Base-by-base conservation (phyloP, 2,888 invertebrate genomes). In the Pristionchus mayeri region DNA sequence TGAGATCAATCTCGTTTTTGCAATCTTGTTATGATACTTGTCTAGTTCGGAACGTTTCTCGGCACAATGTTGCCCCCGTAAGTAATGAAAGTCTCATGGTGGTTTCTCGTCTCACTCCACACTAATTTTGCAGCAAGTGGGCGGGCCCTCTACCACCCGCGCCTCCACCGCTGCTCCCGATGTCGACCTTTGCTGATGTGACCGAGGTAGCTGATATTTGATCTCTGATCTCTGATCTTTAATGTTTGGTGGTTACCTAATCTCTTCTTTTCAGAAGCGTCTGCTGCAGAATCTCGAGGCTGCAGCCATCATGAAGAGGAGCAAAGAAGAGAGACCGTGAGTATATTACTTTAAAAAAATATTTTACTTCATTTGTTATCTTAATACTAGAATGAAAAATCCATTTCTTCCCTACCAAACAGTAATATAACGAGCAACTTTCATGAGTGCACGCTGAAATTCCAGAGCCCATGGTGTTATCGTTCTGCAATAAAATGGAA, bases 111-210 rank as follows among this genome's bases (percentile, higher is more conserved):
- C n/a, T 54, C 21, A 21, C 54, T 21, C 21, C 16, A 4, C n/a
- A 54, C 54, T 54, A 54, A 54, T 54, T 54, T 60, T 57, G 24
- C 57, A 57, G 54, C 48, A 82, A 48, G 48, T 82, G 81, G 81
- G 13, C n/a, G 9, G 81, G 81, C n/a, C 34, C 63, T 0, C 81
- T 82, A 16, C 81, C 81, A 2, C 63, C 81, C 4, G 18, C 60
- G 16, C 81, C 81, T 1, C 63, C 63, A n/a, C 63, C 27, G 24
- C 81, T 82, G 63, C 63, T 37, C 13, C 30, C 81, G 30, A 48
- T 82, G 63, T 82, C 81, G 3, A 48, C 81, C 24, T 57, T 82
- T 9, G 63, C 37, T 27, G 48, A 13, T 4, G 34, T 18, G 4
- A 27, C 50, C 3, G 50, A 78, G 76, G 76, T 78, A 30, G 6